These are phyloP conservation scores for Panorpa germanica DNA, from an alignment of 2,888 invertebrate species.

Conservation along the genomic window DNA sequence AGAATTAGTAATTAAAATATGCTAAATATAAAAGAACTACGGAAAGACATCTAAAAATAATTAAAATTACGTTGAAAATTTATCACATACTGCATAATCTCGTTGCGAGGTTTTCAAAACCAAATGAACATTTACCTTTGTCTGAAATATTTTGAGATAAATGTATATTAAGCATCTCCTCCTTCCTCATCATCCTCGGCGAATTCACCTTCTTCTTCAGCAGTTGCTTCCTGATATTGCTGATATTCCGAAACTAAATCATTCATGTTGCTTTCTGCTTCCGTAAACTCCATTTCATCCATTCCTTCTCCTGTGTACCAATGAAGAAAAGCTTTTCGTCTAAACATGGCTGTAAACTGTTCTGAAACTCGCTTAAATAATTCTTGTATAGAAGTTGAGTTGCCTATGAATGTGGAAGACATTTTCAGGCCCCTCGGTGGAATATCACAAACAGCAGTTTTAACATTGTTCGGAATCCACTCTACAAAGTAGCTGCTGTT, in stretches of 20 bases:
- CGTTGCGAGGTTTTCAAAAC: too few relatives aligned
- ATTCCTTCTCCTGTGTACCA: slow-evolving; percentile 58
- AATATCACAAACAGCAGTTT: slow-evolving; percentile 49
- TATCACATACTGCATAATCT: too few relatives aligned
- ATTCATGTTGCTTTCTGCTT: slow-evolving; percentile 55
- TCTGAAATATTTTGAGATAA: too few relatives aligned
- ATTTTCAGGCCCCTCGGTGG: slow-evolving; percentile 48
- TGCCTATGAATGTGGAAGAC: slow-evolving; percentile 45
- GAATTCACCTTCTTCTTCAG: slow-evolving; percentile 34
- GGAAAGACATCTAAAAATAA: too few relatives aligned
- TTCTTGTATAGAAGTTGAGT: slow-evolving; percentile 32
- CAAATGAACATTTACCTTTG: too few relatives aligned
- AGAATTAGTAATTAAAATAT: too few relatives aligned
- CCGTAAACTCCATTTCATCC: slow-evolving; percentile 56
- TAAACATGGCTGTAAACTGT: slow-evolving; percentile 41
- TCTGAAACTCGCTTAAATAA: slow-evolving; percentile 18
- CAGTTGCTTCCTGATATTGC: slow-evolving; percentile 47
- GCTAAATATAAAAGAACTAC: too few relatives aligned
- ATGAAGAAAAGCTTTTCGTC: slow-evolving; percentile 57
- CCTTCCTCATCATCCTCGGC: slow-evolving; percentile 33
- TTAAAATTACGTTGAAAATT: too few relatives aligned
- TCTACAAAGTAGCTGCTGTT: slow-evolving; percentile 36
- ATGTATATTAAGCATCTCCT: slow-evolving; percentile 27
- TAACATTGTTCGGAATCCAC: slow-evolving; percentile 52
- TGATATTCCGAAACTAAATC: slow-evolving; percentile 57